phyloP scores from a whole-genome alignment of 2,113 vertebrate species.

The Nesospiza acunhae region DNA sequence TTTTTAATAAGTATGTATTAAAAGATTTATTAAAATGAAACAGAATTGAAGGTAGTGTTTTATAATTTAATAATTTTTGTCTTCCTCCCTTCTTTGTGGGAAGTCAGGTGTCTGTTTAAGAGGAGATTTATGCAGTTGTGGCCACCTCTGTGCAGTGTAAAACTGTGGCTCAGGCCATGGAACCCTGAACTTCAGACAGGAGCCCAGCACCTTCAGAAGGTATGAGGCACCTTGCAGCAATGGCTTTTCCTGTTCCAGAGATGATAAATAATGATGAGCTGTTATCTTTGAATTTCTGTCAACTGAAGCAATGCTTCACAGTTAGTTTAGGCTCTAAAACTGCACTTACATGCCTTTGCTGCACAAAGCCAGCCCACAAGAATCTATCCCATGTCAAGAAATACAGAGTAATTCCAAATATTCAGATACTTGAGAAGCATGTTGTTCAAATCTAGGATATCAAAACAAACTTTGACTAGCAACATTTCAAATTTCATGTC shows the following conservation, averaged over 20 bases:
- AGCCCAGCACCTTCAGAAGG: neutral
- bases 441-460: neutral
- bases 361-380: neutral
- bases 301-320: neutral
- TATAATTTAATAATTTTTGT: neutral
- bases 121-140: neutral
- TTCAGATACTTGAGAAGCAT: neutral
- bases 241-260: neutral
- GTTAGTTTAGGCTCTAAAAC: neutral
- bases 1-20: slow-evolving; percentile 24
- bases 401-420: neutral
- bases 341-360: neutral
- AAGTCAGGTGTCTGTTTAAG: neutral
- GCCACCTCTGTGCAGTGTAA: neutral
- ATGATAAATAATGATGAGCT: neutral
- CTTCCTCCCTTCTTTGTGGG: slow-evolving; percentile 5
- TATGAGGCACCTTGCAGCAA: neutral
- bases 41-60: neutral
- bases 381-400: neutral
- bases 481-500: neutral
- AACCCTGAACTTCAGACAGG: neutral
- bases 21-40: neutral
- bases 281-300: neutral
- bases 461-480: neutral
- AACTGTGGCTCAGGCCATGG: neutral